These are phyloP conservation scores for Drosophila pallidifrons DNA, from an alignment of 1,140 invertebrate species.

Conservation along the genomic window DNA sequence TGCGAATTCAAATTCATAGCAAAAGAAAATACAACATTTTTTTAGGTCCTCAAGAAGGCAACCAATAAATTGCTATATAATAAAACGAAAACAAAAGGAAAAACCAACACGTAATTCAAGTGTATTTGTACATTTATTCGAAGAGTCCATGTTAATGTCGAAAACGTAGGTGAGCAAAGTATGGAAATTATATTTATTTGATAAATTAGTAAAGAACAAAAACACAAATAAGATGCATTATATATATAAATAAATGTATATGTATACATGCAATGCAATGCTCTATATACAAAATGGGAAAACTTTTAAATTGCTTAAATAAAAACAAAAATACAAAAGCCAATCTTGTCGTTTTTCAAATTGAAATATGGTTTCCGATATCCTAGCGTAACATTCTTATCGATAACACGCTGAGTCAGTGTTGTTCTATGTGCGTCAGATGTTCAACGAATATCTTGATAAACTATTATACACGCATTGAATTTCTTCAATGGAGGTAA, in stretches of 20 bases:
- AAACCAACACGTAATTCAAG: slow-evolving; percentile 23
- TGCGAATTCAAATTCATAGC: slow-evolving; percentile 38
- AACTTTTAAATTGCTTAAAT: slow-evolving; percentile 81
- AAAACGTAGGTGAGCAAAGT: slow-evolving; percentile 44
- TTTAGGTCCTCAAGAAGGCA: slow-evolving; percentile 40
- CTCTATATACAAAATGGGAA: slow-evolving; percentile 65
- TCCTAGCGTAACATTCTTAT: background rate
- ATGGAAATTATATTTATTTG: slow-evolving; percentile 74
- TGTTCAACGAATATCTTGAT: too few species aligned
- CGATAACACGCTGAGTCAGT: slow-evolving; percentile 13
- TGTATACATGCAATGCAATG: slow-evolving; percentile 69
- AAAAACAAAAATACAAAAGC: slow-evolving; percentile 58
- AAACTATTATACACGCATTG: too few species aligned
- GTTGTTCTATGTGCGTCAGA: background rate
- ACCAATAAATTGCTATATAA: slow-evolving; percentile 20
- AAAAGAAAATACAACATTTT: slow-evolving; percentile 25
- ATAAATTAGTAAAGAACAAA: slow-evolving; percentile 65
- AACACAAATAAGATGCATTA: slow-evolving; percentile 51
- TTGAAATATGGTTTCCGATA: slow-evolving; percentile 15
- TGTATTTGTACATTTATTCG: slow-evolving; percentile 74
- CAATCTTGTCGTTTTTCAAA: slow-evolving; percentile 18
- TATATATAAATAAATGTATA: slow-evolving; percentile 40
- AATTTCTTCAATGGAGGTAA: too few species aligned
- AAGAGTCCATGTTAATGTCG: slow-evolving; percentile 65
- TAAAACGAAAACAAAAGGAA: slow-evolving; percentile 32